Percentiles rank a stretch among this genome's conserved stretches.
Conservation (phyloP, 2,797 vertebrate species). For the Sandelia bainsii region DNA sequence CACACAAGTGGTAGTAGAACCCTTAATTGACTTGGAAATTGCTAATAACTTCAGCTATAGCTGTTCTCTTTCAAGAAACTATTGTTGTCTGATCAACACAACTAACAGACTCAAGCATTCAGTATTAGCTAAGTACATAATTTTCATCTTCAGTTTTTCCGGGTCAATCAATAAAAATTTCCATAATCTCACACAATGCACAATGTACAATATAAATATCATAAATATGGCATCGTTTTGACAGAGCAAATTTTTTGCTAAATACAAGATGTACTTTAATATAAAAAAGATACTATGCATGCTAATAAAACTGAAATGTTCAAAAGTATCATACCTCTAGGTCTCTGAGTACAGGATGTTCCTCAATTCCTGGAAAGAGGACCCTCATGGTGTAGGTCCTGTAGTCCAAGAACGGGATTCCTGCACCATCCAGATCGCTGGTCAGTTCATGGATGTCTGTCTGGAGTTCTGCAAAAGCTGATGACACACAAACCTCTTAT, state of each 20-base stretch:
- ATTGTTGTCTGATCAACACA: constrained; percentile 2
- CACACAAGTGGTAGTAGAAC: background rate
- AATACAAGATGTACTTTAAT: background rate
- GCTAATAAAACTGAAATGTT: background rate
- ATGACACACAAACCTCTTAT: constrained; percentile 15
- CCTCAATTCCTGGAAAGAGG: constrained; percentile 97
- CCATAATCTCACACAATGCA: background rate
- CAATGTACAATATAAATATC: background rate
- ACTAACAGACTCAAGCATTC: background rate
- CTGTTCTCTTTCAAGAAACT: background rate
- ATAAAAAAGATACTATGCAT: background rate
- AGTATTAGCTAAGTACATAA: background rate
- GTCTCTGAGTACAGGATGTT: constrained; percentile 97
- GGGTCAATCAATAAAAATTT: background rate
- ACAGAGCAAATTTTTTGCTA: background rate
- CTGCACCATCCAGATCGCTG: constrained; percentile 96
- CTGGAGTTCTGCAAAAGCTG: constrained; percentile 98
- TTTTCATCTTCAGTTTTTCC: background rate
- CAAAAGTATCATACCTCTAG: constrained; percentile 88
- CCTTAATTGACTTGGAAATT: constrained; percentile 18
- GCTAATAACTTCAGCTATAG: constrained; percentile 15
- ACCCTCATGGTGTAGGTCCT: constrained; percentile 98
- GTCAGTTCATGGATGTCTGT: constrained; percentile 98
- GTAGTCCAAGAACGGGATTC: constrained; percentile 98
- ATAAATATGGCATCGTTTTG: background rate